Evolutionary conservation across 1,140 invertebrate species (phyloP).

Genomic region (Geopemphigus sp.): DNA sequence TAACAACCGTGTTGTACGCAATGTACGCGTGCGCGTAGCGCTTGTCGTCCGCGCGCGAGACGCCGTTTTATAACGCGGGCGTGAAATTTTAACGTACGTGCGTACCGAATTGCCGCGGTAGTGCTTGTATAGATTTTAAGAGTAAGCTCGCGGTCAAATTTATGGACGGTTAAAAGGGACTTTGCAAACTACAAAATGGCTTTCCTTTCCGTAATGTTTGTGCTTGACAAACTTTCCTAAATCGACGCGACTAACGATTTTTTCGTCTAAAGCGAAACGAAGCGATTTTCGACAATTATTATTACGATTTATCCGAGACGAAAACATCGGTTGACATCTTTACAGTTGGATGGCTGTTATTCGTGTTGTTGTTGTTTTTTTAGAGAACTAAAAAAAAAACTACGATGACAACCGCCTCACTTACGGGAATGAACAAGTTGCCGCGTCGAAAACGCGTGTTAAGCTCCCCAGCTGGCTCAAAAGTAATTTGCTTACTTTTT

Average conservation of each 20-base stretch:
- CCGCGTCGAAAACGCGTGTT: not conserved
- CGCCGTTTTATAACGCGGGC: too few relatives aligned
- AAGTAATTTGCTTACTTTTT: conserved; percentile 17
- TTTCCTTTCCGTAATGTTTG: not conserved
- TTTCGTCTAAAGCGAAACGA: not conserved
- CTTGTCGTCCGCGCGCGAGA: too few relatives aligned
- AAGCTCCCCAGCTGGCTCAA: not conserved
- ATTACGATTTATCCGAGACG: not conserved
- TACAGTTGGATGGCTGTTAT: not conserved
- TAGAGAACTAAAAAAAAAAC: not conserved
- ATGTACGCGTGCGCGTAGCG: too few relatives aligned
- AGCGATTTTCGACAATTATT: not conserved
- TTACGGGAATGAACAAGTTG: not conserved
- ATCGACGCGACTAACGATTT: not conserved
- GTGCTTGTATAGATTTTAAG: not conserved
- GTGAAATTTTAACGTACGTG: not conserved
- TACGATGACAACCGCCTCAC: not conserved
- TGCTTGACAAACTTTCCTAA: not conserved
- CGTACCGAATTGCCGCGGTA: not conserved
- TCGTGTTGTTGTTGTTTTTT: not conserved
- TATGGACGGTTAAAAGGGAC: not conserved
- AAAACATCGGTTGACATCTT: not conserved
- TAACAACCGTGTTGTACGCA: too few relatives aligned
- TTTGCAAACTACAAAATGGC: not conserved
- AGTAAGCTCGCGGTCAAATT: not conserved